Base-by-base conservation (phyloP, 2,113 vertebrate genomes). In the Pseudorhombus dupliciocellatus region DNA sequence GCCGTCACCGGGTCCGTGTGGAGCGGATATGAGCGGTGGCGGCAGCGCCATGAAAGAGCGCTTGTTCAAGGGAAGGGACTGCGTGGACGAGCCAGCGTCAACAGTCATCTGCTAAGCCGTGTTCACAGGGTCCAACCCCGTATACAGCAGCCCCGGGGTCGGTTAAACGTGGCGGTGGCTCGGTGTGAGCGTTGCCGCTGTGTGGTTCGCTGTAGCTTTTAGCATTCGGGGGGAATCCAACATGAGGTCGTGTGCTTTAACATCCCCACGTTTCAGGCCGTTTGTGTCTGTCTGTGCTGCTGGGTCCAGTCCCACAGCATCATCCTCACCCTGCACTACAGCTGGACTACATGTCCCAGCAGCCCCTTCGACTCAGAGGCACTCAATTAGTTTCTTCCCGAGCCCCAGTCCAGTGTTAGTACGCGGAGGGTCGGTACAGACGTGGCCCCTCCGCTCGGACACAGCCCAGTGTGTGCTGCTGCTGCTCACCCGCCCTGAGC, bases 31-130 rank as follows among this genome's bases (percentile, higher is more conserved):
- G 11, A 14, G 22, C 18, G 46, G 63, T 30, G 46, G 63, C 37
- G 21, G 14, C 48, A 55, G 4, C 42, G 5, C 20, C 34, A 85
- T 90, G 72, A 92, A 91, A 90, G 90, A 73, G 2, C 54, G 84
- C 84, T 84, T 90, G 90, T 91, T 56, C 61, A 37, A 40, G 25
- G 26, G 65, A 51, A 56, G 7, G 11, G 16, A 20, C 46, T 50
- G 20, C 46, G 46, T 50, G 46, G 46, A 50, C 42, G 15, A 44
- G 15, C 7, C 46, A 9, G 46, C 3, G 46, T 50, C 20, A 50
- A n/a, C 46, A n/a, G 46, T n/a, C 20, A 50, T 7, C 46, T 3
- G 46, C n/a, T n/a, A n/a, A 9, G 46, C 46, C 7, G 46, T n/a
- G 46, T 20, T 48, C 46, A 9, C 46, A 0, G 42, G 1, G 16